phyloP scores from a whole-genome alignment of 2,797 vertebrate genomes.

The Orestias chungarensis region DNA sequence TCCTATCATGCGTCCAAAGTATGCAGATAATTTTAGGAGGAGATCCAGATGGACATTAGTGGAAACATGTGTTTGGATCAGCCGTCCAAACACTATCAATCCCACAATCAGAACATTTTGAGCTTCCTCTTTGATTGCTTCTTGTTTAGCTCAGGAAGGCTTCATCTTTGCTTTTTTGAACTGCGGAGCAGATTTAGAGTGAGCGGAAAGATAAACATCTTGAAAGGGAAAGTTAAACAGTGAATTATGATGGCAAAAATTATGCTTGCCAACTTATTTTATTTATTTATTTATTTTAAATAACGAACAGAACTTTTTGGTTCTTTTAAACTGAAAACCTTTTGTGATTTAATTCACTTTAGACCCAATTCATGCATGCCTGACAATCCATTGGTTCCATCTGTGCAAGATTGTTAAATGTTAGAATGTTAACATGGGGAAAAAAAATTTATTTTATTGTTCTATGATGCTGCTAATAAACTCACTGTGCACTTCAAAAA shows the following conservation, averaged over 20 bases:
- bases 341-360: background rate
- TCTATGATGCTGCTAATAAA: background rate
- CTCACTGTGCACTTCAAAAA: background rate
- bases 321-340: background rate
- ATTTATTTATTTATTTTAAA: too few relatives aligned
- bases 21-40: conserved; percentile 61
- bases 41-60: conserved; percentile 67
- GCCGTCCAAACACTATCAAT: conserved; percentile 45
- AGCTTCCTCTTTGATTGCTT: conserved; percentile 51
- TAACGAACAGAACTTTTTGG: too few relatives aligned
- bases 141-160: conserved; percentile 30
- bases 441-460: too few relatives aligned
- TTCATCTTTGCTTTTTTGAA: conserved; percentile 22
- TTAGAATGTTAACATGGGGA: background rate
- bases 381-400: background rate
- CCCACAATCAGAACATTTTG: conserved; percentile 44
- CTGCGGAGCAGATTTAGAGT: conserved; percentile 25
- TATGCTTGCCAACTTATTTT: conserved; percentile 4
- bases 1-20: conserved; percentile 59
- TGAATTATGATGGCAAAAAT: background rate
- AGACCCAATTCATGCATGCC: background rate
- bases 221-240: conserved; percentile 22
- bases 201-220: conserved; percentile 16
- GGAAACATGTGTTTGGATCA: conserved; percentile 59
- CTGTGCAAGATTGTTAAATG: background rate